phyloP scores from a whole-genome alignment of 2,113 vertebrate genomes.

The Petrocephalus microphthalmus region DNA sequence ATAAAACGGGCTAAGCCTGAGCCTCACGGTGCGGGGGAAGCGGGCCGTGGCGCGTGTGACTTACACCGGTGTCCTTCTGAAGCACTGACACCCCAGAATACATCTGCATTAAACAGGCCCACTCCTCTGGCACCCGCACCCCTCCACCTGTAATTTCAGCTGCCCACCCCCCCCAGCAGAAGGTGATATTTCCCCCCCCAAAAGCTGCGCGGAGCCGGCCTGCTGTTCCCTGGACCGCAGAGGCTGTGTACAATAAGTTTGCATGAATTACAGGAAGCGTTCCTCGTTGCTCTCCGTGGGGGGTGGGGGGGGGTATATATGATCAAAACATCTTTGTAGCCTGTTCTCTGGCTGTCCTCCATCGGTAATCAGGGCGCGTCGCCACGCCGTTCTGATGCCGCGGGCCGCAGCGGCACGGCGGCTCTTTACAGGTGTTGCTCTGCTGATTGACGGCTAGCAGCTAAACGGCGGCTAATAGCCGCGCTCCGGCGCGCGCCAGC shows the following conservation, averaged over 20 bases:
- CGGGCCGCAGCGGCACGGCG: background rate
- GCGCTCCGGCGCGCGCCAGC: background rate
- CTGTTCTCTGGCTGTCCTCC: background rate
- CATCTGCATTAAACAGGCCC: background rate
- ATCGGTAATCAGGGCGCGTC: background rate
- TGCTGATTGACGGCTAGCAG: background rate
- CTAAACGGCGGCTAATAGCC: background rate
- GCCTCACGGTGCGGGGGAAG: background rate
- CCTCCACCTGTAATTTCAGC: background rate
- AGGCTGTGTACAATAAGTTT: background rate
- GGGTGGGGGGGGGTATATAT: background rate
- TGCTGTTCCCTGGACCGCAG: background rate
- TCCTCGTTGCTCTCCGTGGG: background rate
- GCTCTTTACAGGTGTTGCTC: background rate
- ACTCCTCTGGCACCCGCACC: background rate
- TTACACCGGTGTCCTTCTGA: background rate
- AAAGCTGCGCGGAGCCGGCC: background rate
- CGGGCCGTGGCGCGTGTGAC: background rate
- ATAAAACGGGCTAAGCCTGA: background rate
- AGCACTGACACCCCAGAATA: background rate
- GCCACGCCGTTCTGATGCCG: background rate
- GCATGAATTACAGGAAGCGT: background rate
- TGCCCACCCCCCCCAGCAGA: background rate
- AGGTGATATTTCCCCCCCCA: background rate
- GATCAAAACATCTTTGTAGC: background rate